Evolutionary conservation across 2,797 vertebrate species (phyloP), one percentile per base, ranked within the genome.

Genomic region (Mormyrus proboscirostris): DNA sequence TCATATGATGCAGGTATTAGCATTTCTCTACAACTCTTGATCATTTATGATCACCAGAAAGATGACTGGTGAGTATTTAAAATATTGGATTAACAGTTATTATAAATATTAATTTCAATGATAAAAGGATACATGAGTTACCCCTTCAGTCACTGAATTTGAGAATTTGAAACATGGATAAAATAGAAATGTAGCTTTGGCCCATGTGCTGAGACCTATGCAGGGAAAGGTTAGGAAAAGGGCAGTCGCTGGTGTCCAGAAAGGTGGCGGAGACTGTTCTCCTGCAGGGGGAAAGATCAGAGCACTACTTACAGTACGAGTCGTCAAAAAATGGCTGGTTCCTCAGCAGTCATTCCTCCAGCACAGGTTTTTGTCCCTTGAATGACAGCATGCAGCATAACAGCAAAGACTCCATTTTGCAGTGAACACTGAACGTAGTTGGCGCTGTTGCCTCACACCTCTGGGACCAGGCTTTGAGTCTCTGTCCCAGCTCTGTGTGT

Each of bases 191-290:
- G 41, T 83, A 88, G 88, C 76, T 91, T 82, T 82, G 51, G 87
- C 51, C 87, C 65, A 89, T 69, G 84, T 62, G 44, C 73, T 59
- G 76, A 86, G 86, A 92, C 91, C 88, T 88, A 90, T 91, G 76
- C 91, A 91, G 87, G 84, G 62, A 91, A 93, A 91, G 92, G 90
- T 92, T 89, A 88, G n/a, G n/a, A 89, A 65, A 92, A 93, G 90
- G 90, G 91, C 90, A 91, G 90, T 91, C 90, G 89, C 89, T 91
- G 91, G 92, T 90, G 89, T 88, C 87, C 88, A 88, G 90, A 50
- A 69, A 90, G 90, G 91, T 89, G 22, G 22, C 86, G 14, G 19
- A 86, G 87, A 90, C 83, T 53, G 9, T 69, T 73, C 86, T 82
- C 87, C 91, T 90, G 83, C 88, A 84, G 89, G 6, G 57, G 6